Evolutionary conservation across 30 jellyfish, hydroid and myxozoan genomes (phyloP), one percentile per base, ranked within the genome.

Genomic region (Aurelia aurita): DNA sequence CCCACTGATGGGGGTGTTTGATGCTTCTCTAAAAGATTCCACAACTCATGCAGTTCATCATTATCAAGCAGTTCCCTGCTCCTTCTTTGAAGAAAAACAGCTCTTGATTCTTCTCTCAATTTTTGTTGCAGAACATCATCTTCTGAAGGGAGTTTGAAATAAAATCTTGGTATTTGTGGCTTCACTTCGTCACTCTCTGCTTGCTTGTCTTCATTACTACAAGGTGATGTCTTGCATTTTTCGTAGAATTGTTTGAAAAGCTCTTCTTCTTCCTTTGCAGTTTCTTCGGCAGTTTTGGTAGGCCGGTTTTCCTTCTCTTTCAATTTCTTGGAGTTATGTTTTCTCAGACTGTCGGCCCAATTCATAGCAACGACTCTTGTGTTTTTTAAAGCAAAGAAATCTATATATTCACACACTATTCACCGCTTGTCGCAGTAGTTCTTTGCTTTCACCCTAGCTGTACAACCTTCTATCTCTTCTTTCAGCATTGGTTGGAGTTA

Each of bases 81-180:
- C 66, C 85, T 84, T 57, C 97, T 87, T 62, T 93, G 98, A 31
- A 93, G 82, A 71, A 93, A 87, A 51, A 93, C 97, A 4, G 97
- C 97, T 62, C 98, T 87, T 19, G 99, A 87, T 76, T 94, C 99
- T 80, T 94, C 99, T 65, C 99, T 74, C 58, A 94, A 82, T 49
- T 94, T 94, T 74, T 94, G 99, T 59, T 89, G 99, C 58, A 94
- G 69, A 21, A 74, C 94, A 64, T 94, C 99, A 54, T 94, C 99
- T 78, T 94, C 99, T 29, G 99, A 81, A 9, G 99, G 99, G 6
- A 94, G 64, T 44, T 83, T 91, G 88, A 91, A 91, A 74, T 91
- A 91, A 80, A 91, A 91, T 39, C 98, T 70, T 72, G 98, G 98
- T 58, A 91, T 91, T 26, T 74, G 73, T 22, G 85, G 62, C 7